These are phyloP conservation scores for Acanthis flammea DNA, from an alignment of 2,797 vertebrate species.

Conservation along the genomic window DNA sequence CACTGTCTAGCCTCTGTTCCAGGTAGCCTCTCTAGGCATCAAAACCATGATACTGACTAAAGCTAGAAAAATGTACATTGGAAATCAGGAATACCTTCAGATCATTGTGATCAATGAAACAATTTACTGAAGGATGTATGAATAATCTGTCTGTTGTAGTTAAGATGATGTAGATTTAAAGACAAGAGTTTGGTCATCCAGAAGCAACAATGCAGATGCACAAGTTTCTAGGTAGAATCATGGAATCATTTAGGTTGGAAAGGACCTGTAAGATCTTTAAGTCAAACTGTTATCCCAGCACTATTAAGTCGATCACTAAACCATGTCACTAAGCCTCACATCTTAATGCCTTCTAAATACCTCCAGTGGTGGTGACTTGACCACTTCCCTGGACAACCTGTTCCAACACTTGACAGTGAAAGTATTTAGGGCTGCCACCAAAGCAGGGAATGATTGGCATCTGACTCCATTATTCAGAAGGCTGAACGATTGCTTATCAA, in stretches of 20 bases:
- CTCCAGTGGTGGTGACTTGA: background rate
- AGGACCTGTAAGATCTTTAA: background rate
- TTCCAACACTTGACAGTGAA: background rate
- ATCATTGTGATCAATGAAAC: background rate
- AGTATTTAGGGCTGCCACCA: background rate
- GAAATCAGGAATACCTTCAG: background rate
- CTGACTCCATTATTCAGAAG: background rate
- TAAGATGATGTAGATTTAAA: background rate
- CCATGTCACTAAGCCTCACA: background rate
- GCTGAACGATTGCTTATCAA: background rate
- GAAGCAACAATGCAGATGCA: background rate
- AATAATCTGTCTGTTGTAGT: background rate
- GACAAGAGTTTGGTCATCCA: background rate
- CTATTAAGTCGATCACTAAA: background rate
- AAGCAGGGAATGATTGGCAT: background rate
- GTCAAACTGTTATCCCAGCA: background rate
- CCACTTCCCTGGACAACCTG: background rate
- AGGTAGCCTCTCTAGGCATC: background rate
- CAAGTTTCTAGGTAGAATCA: background rate
- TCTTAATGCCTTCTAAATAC: background rate
- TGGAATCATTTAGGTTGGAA: background rate
- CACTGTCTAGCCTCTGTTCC: background rate
- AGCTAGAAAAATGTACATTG: background rate
- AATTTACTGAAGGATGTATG: background rate
- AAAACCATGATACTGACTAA: background rate